A percentile compares a stretch with the other conserved stretches of the same genome.
Evolutionary conservation across 2,888 invertebrate species (phyloP).

Genomic region (Trimorus sp.): DNA sequence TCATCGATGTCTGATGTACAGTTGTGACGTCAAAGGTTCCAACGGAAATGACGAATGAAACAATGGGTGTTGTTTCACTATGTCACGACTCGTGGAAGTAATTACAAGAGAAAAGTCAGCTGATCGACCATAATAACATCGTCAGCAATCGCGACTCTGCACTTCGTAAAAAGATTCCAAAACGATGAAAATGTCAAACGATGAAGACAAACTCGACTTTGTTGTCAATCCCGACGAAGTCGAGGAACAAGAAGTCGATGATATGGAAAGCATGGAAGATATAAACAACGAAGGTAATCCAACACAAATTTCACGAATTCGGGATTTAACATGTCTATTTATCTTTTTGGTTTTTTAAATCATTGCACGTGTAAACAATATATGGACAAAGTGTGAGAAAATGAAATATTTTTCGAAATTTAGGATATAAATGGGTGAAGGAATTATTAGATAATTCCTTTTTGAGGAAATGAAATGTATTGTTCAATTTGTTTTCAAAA

Average conservation of each 20-base stretch:
- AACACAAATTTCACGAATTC: background rate
- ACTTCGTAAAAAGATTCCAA: too few relatives aligned
- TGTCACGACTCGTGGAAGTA: too few relatives aligned
- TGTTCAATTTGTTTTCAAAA: too few relatives aligned
- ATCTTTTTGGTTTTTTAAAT: background rate
- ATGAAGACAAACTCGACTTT: slow-evolving; percentile 46
- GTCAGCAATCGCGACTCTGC: slow-evolving; percentile 11
- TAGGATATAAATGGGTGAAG: too few relatives aligned
- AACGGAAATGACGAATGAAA: background rate
- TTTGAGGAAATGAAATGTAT: too few relatives aligned
- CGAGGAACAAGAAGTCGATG: slow-evolving; percentile 42
- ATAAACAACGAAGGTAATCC: slow-evolving; percentile 37
- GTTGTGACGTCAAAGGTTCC: background rate
- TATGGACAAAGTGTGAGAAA: too few relatives aligned
- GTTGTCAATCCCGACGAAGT: slow-evolving; percentile 57
- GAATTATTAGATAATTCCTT: too few relatives aligned
- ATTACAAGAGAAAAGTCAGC: slow-evolving; percentile 42
- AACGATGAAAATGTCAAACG: slow-evolving; percentile 54
- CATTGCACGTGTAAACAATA: background rate
- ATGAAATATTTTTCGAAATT: too few relatives aligned
- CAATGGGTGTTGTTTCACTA: too few relatives aligned
- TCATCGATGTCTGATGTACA: background rate
- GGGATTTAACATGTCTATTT: background rate
- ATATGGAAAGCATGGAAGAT: slow-evolving; percentile 44
- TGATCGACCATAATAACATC: slow-evolving; percentile 53